Evolutionary conservation across 2,888 invertebrate genomes (phyloP), one percentile per base, ranked within the genome.

Genomic region (Eupithecia subumbrata): DNA sequence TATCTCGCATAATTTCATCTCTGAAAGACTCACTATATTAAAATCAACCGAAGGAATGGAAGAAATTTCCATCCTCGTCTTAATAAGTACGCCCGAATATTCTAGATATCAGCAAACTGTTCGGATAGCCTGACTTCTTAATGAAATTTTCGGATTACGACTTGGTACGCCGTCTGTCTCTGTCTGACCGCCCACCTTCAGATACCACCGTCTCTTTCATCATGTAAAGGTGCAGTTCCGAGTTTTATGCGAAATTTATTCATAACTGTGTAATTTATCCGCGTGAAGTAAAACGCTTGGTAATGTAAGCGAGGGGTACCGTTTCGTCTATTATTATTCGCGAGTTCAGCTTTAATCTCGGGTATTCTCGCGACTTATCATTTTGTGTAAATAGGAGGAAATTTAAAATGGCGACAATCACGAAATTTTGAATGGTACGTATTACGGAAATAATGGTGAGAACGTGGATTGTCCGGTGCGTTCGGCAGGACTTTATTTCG

Each of bases 201-300:
- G 82, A 88, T 84, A 80, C 75, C 76, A 43, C 88, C 83, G 80
- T 91, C 92, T 83, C 91, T 85, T 84, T 92, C 89, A 80, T 83
- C 89, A 85, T 91, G 91, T 91, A 89, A 93, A 94, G 94, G 94
- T 95, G 94, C 95, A 94, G 89, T 92, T 87, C 86, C 82, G 90
- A 94, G 92, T 94, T 95, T 95, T 95, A 95, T 95, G 94, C 88
- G 93, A 95, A 95, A 95, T 95, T 95, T 95, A 95, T 95, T 95
- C 95, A 95, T 95, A 95, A 95, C 95, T 90, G 91, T 89, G 93
- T 95, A 95, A 95, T 95, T 95, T 93, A 95, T 94, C 93, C 92
- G 87, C 86, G 90, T 87, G 87, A 88, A 93, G 93, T 92, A 91
- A 93, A 93, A 91, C 90, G 91, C 88, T 88, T 82, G 83, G 92